These are phyloP conservation scores for Loxodonta africana DNA, from an alignment of 2,113 vertebrate genomes.

Conservation along the genomic window DNA sequence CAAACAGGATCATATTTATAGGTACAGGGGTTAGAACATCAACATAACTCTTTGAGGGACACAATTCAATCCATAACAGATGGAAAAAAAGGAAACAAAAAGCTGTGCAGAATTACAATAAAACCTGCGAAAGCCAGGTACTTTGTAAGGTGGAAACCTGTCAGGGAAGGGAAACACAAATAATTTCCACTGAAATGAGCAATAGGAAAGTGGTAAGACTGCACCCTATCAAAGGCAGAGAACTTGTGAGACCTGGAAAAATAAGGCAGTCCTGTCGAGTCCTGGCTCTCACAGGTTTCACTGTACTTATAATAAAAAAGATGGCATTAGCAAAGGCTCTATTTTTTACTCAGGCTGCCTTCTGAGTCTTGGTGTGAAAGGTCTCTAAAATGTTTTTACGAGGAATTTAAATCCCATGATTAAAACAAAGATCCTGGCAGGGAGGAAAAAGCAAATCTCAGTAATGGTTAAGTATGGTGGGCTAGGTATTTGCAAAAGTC, in stretches of 20 bases:
- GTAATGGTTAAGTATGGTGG: neutral
- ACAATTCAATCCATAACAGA: neutral
- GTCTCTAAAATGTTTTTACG: conserved; percentile 50
- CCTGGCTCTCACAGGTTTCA: neutral
- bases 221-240: neutral
- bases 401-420: conserved; percentile 61
- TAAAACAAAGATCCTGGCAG: conserved; percentile 62
- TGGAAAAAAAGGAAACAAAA: neutral
- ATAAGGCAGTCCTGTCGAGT: neutral
- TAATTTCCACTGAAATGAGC: neutral
- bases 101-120: neutral
- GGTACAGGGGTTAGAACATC: neutral
- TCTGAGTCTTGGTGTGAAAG: conserved; percentile 56
- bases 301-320: neutral
- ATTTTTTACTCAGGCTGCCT: neutral
- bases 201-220: neutral
- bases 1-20: neutral
- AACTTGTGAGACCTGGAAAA: neutral
- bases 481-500: neutral
- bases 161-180: neutral
- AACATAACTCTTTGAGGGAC: neutral
- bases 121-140: neutral
- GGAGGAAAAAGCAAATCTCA: conserved; percentile 63
- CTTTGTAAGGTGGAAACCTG: neutral
- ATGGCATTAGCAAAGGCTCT: conserved; percentile 18